phyloP scores from a whole-genome alignment of 1,140 invertebrate species.

The Pectinophora gossypiella region DNA sequence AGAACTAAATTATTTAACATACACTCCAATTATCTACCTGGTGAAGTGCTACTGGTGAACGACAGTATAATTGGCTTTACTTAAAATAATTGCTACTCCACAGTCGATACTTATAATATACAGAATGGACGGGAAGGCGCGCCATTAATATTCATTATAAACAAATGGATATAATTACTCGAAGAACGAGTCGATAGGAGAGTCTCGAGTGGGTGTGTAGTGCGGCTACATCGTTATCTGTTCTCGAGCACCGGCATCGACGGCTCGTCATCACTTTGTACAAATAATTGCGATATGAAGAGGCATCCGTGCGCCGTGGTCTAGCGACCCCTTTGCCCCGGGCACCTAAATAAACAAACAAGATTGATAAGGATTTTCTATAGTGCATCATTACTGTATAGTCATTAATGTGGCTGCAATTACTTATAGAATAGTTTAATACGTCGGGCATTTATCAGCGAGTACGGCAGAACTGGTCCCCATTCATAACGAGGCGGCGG shows the following conservation, averaged over 20 bases:
- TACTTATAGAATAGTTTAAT: neutral
- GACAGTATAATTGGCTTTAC: slow-evolving; percentile 39
- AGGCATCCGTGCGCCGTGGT: too few relatives aligned
- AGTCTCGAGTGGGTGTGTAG: slow-evolving; percentile 49
- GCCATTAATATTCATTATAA: slow-evolving; percentile 66
- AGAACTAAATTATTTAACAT: slow-evolving; percentile 25
- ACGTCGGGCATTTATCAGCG: too few relatives aligned
- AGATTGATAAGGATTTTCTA: neutral
- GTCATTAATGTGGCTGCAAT: neutral
- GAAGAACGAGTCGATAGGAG: slow-evolving; percentile 51
- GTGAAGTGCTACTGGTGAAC: slow-evolving; percentile 28
- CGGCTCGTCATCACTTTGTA: slow-evolving; percentile 52
- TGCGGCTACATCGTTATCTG: slow-evolving; percentile 56
- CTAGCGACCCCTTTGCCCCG: too few relatives aligned
- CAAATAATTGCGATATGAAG: slow-evolving; percentile 48
- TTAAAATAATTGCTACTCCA: slow-evolving; percentile 46
- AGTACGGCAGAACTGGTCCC: neutral
- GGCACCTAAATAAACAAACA: neutral
- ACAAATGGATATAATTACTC: slow-evolving; percentile 67
- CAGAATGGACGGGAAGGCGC: slow-evolving; percentile 30
- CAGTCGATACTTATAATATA: slow-evolving; percentile 42
- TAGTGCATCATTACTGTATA: neutral
- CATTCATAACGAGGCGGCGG: neutral
- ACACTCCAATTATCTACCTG: slow-evolving; percentile 23
- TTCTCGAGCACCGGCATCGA: slow-evolving; percentile 32